These are phyloP conservation scores for Todiramphus saurophagus DNA, from an alignment of 2,113 vertebrate genomes.

Conservation along the genomic window DNA sequence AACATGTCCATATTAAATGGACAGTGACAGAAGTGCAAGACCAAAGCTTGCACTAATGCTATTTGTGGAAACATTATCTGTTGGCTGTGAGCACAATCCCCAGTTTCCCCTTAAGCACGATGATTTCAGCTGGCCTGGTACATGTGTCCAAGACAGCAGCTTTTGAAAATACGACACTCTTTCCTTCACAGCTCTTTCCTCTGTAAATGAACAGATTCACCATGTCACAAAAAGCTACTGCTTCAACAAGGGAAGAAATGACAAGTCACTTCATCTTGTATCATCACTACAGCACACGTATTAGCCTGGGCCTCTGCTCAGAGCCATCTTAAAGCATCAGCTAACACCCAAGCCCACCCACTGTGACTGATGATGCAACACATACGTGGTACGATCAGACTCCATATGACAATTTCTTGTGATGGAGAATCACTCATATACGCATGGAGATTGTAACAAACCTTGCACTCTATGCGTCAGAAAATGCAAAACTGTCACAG, in stretches of 20 bases:
- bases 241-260: not conserved
- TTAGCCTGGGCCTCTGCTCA: not conserved
- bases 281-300: not conserved
- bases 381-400: not conserved
- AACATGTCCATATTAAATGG: not conserved
- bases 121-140: not conserved
- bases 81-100: not conserved
- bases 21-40: not conserved
- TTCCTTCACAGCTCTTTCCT: not conserved
- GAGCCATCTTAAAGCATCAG: not conserved
- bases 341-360: not conserved
- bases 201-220: not conserved
- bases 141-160: not conserved
- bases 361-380: not conserved
- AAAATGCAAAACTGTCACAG: not conserved
- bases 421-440: not conserved
- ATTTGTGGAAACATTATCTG: not conserved
- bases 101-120: not conserved
- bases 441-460: not conserved
- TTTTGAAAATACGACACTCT: not conserved
- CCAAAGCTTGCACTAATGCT: not conserved
- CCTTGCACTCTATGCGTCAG: not conserved
- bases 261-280: not conserved
- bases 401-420: accelerated
- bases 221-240: not conserved